phyloP scores from a whole-genome alignment of 1,140 invertebrate species.

The Acarapis woodi region DNA sequence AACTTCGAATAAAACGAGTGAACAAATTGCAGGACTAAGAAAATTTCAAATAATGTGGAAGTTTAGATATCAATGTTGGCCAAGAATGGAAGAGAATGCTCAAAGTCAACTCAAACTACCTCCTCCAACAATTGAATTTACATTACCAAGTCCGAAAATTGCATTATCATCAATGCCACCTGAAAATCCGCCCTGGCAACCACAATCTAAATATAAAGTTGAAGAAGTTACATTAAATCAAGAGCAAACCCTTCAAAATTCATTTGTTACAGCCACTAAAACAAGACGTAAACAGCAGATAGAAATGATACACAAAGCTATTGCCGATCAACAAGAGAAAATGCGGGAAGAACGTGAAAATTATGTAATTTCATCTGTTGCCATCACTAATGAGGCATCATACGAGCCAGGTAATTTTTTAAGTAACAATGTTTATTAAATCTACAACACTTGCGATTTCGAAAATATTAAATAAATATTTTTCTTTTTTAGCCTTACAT shows the following conservation, averaged over 20 bases:
- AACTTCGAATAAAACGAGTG: constrained; percentile 41
- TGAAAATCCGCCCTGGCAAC: constrained; percentile 95
- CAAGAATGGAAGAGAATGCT: constrained; percentile 88
- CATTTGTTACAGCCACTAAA: constrained; percentile 88
- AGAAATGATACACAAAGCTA: constrained; percentile 73
- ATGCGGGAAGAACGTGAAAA: constrained; percentile 74
- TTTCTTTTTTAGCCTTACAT: no score
- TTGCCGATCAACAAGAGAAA: constrained; percentile 82
- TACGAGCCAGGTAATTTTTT: constrained; percentile 80
- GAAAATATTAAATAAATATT: background rate
- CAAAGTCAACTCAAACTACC: constrained; percentile 83
- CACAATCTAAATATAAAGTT: constrained; percentile 85
- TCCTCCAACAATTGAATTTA: constrained; percentile 94
- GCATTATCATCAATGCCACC: constrained; percentile 75
- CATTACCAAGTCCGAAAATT: constrained; percentile 88
- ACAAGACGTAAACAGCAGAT: constrained; percentile 95
- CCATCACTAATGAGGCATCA: constrained; percentile 75
- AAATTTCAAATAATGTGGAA: constrained; percentile 53
- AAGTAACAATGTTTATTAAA: background rate
- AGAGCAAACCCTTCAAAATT: constrained; percentile 71
- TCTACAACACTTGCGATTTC: background rate
- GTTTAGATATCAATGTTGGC: constrained; percentile 91
- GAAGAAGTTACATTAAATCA: constrained; percentile 97
- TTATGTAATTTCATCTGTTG: constrained; percentile 84
- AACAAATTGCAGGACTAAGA: constrained; percentile 44